A percentile compares a stretch with the other conserved stretches of the same genome.
These are phyloP conservation scores for Poeciliopsis paucimaculata DNA, from an alignment of 2,797 vertebrate species.

Conservation along the genomic window DNA sequence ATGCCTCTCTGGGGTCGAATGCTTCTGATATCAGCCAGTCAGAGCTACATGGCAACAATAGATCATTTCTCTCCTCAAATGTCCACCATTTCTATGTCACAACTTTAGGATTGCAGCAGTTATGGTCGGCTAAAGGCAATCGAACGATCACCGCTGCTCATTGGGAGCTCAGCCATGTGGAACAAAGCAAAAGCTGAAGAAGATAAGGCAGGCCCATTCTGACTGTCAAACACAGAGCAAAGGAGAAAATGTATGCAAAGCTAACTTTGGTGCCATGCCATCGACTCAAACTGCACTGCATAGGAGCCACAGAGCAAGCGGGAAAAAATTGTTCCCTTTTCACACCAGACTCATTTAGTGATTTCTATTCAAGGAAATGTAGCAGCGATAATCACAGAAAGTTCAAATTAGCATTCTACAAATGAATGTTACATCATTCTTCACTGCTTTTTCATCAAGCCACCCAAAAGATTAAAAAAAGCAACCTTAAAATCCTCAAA, in stretches of 20 bases:
- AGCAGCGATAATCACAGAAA: slow-evolving; percentile 2
- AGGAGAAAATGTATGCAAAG: slow-evolving; percentile 36
- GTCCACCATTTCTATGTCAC: slow-evolving; percentile 21
- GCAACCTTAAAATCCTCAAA: slow-evolving; percentile 9
- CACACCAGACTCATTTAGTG: slow-evolving; percentile 13
- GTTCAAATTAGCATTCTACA: slow-evolving; percentile 14
- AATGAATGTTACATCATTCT: slow-evolving; percentile 29
- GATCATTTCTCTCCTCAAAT: slow-evolving; percentile 29
- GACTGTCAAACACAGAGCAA: slow-evolving; percentile 14
- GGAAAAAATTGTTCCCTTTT: slow-evolving; percentile 8
- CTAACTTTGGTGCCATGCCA: slow-evolving; percentile 13
- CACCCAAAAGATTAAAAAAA: slow-evolving; percentile 1
- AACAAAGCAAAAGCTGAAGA: slow-evolving; percentile 42
- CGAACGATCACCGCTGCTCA: slow-evolving; percentile 23
- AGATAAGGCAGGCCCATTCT: slow-evolving; percentile 10
- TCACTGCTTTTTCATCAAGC: slow-evolving; percentile 12
- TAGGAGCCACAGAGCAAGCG: not conserved
- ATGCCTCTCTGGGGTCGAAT: slow-evolving; percentile 30
- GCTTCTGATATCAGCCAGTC: slow-evolving; percentile 17
- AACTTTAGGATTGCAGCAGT: slow-evolving; percentile 38
- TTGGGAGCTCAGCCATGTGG: slow-evolving; percentile 40
- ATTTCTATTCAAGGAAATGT: slow-evolving; percentile 8
- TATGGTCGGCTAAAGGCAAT: slow-evolving; percentile 25
- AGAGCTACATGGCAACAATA: slow-evolving; percentile 33
- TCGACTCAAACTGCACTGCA: not conserved